Base-by-base conservation (phyloP, 2,113 vertebrate genomes). In the Limanda limanda region DNA sequence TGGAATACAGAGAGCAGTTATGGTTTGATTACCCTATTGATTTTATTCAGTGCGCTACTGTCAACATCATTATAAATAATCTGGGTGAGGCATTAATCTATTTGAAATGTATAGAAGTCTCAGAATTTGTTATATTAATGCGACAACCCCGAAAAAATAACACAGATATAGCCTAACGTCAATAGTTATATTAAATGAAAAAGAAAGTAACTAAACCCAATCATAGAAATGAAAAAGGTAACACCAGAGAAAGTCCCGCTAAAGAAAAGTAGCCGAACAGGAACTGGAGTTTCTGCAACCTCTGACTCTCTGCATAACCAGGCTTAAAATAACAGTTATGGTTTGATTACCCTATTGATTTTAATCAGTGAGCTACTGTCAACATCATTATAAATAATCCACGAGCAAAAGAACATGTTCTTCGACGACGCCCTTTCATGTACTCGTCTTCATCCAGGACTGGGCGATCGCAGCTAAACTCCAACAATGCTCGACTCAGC, bases 371-470 rank as follows among this genome's bases (percentile, higher is more conserved):
- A 71, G 52, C 27, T 51, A 37, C 58, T 15, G 14, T 71, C 18
- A 71, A 58, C 27, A 59, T 76, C 52, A 69, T 76, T 56, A 40
- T 20, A 66, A 77, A 72, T 68, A 62, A 82, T 74, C 27, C 68
- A 27, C 6, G 17, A 0, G 21, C 31, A 40, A 68, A 73, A 71
- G 31, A 75, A 48, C 51, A 73, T 76, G 85, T 68, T 74, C 51
- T 74, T 59, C 59, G 59, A 71, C 31, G 31, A 31, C 31, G 31
- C 74, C 77, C 69, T 40, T 47, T 66, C 52, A 68, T 63, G 62
- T 37, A 67, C 57, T 42, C 59, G 69, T 52, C 78, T 55, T 64
- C 18, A 2, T 68, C 18, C 57, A 3, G 57, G 56, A 79, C 45
- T 27, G 12, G 42, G 13, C 4, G 42, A 14, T 45, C 42, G 3